Evolutionary conservation across 2,113 vertebrate species (phyloP).

Genomic region (Lanius ludovicianus): DNA sequence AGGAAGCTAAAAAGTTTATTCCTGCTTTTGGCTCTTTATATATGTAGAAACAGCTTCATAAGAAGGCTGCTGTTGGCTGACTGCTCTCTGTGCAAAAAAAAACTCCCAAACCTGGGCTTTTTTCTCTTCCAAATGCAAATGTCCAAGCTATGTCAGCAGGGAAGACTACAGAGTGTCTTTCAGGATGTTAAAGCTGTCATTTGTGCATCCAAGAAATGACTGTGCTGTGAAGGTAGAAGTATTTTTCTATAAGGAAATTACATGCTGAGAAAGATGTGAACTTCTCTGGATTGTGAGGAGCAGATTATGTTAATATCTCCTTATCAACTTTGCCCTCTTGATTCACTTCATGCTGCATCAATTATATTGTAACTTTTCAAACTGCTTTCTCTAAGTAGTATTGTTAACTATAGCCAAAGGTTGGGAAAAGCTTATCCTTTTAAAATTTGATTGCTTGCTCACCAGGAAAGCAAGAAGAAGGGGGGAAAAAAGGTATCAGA

Average conservation of each 20-base stretch:
- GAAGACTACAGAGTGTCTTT: not conserved
- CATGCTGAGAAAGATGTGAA: not conserved
- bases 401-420: not conserved
- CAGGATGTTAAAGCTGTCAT: not conserved
- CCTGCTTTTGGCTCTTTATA: not conserved
- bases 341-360: not conserved
- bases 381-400: not conserved
- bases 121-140: not conserved
- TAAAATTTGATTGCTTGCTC: not conserved
- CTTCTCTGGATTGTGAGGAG: not conserved
- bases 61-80: not conserved
- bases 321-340: not conserved
- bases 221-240: not conserved
- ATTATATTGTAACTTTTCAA: not conserved
- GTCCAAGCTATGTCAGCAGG: not conserved
- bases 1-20: conserved; percentile 19
- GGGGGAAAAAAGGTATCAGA: accelerated
- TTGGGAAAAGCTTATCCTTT: not conserved
- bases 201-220: not conserved
- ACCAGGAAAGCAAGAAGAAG: not conserved
- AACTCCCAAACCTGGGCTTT: not conserved
- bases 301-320: not conserved
- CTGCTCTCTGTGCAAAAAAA: not conserved
- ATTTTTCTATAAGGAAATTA: not conserved
- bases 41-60: not conserved